Base-by-base conservation (phyloP, 2,113 vertebrate genomes). In the Gnathonemus longibarbis region DNA sequence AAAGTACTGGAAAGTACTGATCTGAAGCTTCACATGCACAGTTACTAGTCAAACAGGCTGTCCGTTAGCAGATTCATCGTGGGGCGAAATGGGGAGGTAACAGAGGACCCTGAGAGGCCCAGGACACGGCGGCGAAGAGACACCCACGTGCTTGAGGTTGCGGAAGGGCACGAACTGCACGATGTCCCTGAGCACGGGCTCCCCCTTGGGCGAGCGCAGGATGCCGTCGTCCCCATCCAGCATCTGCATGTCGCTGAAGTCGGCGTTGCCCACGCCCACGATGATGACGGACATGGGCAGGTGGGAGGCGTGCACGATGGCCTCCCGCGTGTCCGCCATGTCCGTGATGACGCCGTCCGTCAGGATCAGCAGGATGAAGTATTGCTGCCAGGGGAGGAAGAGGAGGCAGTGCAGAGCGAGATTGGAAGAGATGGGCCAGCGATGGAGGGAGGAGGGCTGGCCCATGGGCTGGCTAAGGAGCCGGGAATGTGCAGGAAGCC, bases 201-300 rank as follows among this genome's bases (percentile, higher is more conserved):
- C 98, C 45, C 98, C 98, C 91, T 97, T 97, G 27, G 97, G 97
- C 0, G 98, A 99, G 39, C 98, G 95, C 90, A 99, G 95, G 93
- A 99, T 98, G 58, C 98, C 98, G 0, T 98, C 97, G 0, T 99
- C 98, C 0, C 98, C 98, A 0, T 99, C 98, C 92, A 99, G 93
- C 96, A 99, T 98, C 96, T 98, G 98, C 98, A 99, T 99, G 96
- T 99, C 98, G 0, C 97, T 97, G 91, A 99, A 99, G 91, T 99
- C 98, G 0, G 98, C 98, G 0, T 96, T 99, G 24, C 98, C 98
- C 9, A 99, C 95, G 0, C 98, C 98, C 0, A 99, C 98, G 9
- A 99, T 99, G 94, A 99, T 99, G 95, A 99, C 96, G 0, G 98
- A 99, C 98, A 99, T 99, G 91, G 98, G 98, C 0, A 99, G 96